These are phyloP conservation scores for Euborellia annulipes DNA, from an alignment of 1,140 invertebrate genomes.

Conservation along the genomic window DNA sequence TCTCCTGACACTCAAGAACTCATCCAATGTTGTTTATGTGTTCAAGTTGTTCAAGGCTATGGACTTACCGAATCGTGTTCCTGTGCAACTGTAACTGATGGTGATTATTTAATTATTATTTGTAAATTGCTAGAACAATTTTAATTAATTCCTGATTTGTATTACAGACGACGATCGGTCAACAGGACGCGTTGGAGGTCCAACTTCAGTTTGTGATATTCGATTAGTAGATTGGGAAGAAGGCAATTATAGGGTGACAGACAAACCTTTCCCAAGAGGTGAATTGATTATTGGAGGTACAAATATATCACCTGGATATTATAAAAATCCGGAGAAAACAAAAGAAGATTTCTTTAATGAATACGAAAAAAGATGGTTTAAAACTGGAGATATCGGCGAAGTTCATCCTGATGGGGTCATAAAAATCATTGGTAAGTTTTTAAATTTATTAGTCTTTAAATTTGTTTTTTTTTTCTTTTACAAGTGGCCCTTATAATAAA, in stretches of 20 bases:
- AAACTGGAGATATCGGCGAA: slow-evolving; percentile 92
- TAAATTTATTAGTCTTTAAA: too few species aligned
- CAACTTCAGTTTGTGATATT: slow-evolving; percentile 73
- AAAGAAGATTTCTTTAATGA: slow-evolving; percentile 78
- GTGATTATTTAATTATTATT: slow-evolving; percentile 26
- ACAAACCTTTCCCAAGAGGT: slow-evolving; percentile 79
- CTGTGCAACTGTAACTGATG: slow-evolving; percentile 76
- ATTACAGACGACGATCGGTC: slow-evolving; percentile 43
- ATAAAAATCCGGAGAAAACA: slow-evolving; percentile 77
- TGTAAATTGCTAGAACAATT: neutral
- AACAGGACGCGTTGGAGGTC: slow-evolving; percentile 77
- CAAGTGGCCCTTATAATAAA: too few species aligned
- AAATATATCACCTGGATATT: slow-evolving; percentile 86
- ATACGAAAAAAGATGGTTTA: slow-evolving; percentile 76
- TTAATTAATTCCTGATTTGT: slow-evolving; percentile 7
- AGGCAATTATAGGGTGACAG: slow-evolving; percentile 76
- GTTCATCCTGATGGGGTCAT: slow-evolving; percentile 81
- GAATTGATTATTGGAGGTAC: slow-evolving; percentile 88
- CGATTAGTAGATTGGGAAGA: slow-evolving; percentile 88
- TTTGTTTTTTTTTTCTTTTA: too few species aligned
- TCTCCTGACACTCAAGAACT: slow-evolving; percentile 92
- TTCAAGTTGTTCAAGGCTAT: slow-evolving; percentile 85
- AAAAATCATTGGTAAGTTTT: slow-evolving; percentile 79
- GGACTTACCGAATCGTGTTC: slow-evolving; percentile 94
- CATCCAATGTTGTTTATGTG: slow-evolving; percentile 83